Evolutionary conservation across 2,113 vertebrate species (phyloP).

Genomic region (Setophaga petechia): DNA sequence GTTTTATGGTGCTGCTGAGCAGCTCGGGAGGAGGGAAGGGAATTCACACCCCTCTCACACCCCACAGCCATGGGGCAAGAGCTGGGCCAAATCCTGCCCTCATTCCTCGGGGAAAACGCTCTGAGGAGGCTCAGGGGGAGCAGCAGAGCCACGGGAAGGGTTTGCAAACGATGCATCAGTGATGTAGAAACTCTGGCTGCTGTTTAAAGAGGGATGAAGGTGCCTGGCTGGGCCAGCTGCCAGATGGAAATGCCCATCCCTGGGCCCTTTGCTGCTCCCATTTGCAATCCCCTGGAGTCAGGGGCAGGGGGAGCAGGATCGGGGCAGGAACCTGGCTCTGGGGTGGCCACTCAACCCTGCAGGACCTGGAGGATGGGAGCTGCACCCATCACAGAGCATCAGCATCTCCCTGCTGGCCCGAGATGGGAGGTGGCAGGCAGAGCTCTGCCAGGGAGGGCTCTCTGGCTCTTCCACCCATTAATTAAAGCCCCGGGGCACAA

Average conservation of each 20-base stretch:
- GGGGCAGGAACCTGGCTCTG: neutral
- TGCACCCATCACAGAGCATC: neutral
- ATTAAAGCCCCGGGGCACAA: neutral
- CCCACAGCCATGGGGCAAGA: accelerated
- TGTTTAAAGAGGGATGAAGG: neutral
- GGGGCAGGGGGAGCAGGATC: neutral
- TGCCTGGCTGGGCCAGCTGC: neutral
- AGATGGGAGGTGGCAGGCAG: neutral
- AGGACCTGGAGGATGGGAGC: accelerated
- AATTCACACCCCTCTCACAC: neutral
- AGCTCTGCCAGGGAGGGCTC: neutral
- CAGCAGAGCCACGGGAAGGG: neutral
- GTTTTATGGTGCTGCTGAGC: neutral
- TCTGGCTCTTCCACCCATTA: accelerated
- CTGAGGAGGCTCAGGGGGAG: neutral
- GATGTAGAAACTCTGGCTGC: neutral
- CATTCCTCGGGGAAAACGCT: neutral
- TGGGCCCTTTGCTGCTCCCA: neutral
- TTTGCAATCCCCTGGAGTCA: accelerated
- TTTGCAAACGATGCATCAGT: accelerated
- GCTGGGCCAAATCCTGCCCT: neutral
- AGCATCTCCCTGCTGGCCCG: neutral
- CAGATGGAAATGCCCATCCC: neutral
- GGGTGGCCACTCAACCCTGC: neutral
- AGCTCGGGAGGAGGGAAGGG: neutral